Evolutionary conservation across 37 sponge, comb jelly and placozoan genomes (phyloP).

Genomic region (Agelas oroides): DNA sequence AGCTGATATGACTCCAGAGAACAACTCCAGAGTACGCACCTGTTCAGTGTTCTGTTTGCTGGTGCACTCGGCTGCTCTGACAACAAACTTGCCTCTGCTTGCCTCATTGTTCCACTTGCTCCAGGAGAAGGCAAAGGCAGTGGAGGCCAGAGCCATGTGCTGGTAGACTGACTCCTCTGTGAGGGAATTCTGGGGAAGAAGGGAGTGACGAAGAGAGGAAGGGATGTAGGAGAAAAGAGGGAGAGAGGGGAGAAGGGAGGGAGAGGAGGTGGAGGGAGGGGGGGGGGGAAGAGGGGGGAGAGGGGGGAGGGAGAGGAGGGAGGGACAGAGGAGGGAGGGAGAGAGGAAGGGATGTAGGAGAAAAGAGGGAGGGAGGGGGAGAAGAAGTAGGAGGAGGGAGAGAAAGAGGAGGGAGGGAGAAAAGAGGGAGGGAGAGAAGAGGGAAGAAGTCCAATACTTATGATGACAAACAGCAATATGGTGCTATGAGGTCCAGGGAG

Average conservation of each 20-base stretch:
- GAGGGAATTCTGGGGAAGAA: conserved; percentile 13
- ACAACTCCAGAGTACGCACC: too few species aligned
- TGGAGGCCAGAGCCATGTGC: conserved; percentile 71
- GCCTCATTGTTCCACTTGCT: conserved; percentile 79
- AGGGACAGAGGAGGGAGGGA: background rate
- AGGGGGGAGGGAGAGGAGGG: background rate
- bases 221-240: background rate
- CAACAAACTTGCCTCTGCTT: conserved; percentile 20
- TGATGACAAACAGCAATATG: too few species aligned
- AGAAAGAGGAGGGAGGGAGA: background rate
- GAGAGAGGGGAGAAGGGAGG: background rate
- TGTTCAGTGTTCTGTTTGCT: background rate
- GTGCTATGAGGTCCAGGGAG: too few species aligned
- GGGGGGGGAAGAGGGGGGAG: background rate
- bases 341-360: background rate
- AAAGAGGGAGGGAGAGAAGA: background rate
- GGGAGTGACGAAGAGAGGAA: background rate
- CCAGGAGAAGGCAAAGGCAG: conserved; percentile 66
- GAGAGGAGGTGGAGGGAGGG: background rate
- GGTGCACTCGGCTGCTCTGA: conserved; percentile 11
- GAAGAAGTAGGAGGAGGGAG: background rate
- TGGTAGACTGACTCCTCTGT: conserved; percentile 66
- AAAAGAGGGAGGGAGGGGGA: background rate
- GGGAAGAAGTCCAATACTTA: too few species aligned
- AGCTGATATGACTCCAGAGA: too few species aligned